A percentile compares a stretch with the other conserved stretches of the same genome.
phyloP scores from a whole-genome alignment of 1,140 invertebrate genomes.

The Tetramorium parvispinum region DNA sequence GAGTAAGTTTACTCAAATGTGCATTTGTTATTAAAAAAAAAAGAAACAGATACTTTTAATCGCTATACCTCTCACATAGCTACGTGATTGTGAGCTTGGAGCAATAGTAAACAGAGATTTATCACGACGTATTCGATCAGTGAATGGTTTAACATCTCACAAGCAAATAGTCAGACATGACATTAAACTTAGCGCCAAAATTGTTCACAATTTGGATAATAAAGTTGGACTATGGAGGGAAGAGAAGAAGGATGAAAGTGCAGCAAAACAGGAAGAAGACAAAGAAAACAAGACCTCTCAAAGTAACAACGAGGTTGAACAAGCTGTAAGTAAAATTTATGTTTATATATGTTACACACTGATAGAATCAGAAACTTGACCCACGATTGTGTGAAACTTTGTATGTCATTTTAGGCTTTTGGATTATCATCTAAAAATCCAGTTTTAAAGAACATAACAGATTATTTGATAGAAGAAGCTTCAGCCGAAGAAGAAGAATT shows the following conservation, averaged over 20 bases:
- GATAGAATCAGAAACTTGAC: background rate
- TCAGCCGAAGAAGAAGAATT: conserved; percentile 99
- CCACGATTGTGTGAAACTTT: conserved; percentile 30
- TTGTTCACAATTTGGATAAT: conserved; percentile 97
- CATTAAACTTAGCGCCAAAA: conserved; percentile 96
- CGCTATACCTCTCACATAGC: conserved; percentile 83
- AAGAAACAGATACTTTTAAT: conserved; percentile 3
- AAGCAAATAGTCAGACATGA: conserved; percentile 96
- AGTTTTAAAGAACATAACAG: conserved; percentile 98
- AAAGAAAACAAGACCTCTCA: conserved; percentile 74
- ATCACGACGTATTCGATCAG: conserved; percentile 95
- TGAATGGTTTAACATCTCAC: conserved; percentile 96
- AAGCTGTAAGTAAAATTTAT: conserved; percentile 76
- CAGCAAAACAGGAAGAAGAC: conserved; percentile 63
- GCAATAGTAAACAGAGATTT: conserved; percentile 98
- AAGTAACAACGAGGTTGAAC: conserved; percentile 76
- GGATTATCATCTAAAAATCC: conserved; percentile 97
- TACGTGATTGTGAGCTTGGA: conserved; percentile 96
- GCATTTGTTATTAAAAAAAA: background rate
- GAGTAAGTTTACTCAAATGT: conserved; percentile 86
- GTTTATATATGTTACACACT: background rate
- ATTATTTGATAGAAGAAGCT: conserved; percentile 99
- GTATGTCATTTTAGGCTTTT: conserved; percentile 86
- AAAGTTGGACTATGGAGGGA: conserved; percentile 93
- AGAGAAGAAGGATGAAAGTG: conserved; percentile 82